Percentiles rank a stretch among this genome's conserved stretches.
Conservation (phyloP, 1,140 invertebrate genomes). For the Drosophila aff. region DNA sequence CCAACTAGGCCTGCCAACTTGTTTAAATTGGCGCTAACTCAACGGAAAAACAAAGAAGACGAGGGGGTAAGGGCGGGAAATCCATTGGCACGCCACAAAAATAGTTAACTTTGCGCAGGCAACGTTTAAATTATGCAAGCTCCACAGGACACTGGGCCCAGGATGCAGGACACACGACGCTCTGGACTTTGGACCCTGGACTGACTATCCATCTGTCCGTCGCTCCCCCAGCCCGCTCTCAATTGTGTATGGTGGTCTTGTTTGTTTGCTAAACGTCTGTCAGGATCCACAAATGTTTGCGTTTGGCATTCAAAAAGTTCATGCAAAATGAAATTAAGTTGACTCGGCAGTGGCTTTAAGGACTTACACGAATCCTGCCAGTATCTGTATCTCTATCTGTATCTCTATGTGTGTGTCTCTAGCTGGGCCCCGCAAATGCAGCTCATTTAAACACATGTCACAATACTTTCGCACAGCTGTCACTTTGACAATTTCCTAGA, state of each 20-base stretch:
- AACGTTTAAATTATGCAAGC: constrained; percentile 77
- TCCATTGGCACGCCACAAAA: constrained; percentile 72
- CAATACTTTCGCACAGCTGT: constrained; percentile 81
- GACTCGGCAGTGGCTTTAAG: constrained; percentile 67
- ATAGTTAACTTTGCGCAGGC: constrained; percentile 70
- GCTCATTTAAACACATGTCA: constrained; percentile 84
- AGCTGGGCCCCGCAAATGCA: constrained; percentile 53
- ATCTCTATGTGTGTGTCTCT: not conserved
- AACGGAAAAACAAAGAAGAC: constrained; percentile 35
- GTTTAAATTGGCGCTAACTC: constrained; percentile 67
- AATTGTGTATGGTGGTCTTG: constrained; percentile 11
- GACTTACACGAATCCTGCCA: constrained; percentile 13
- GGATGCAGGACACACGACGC: constrained; percentile 11
- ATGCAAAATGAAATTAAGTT: constrained; percentile 67
- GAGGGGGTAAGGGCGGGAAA: constrained; percentile 17
- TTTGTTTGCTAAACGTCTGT: constrained; percentile 70
- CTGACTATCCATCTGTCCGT: not conserved
- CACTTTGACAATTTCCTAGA: constrained; percentile 84
- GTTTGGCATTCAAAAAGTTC: constrained; percentile 70
- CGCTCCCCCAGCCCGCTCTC: not conserved
- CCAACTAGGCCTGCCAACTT: constrained; percentile 52
- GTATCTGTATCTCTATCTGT: constrained; percentile 12
- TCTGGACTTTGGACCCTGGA: constrained; percentile 6
- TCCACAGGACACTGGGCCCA: constrained; percentile 40
- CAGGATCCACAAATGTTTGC: constrained; percentile 54